These are phyloP conservation scores for Piscicola geometra DNA, from an alignment of 2,888 invertebrate genomes.

Conservation along the genomic window DNA sequence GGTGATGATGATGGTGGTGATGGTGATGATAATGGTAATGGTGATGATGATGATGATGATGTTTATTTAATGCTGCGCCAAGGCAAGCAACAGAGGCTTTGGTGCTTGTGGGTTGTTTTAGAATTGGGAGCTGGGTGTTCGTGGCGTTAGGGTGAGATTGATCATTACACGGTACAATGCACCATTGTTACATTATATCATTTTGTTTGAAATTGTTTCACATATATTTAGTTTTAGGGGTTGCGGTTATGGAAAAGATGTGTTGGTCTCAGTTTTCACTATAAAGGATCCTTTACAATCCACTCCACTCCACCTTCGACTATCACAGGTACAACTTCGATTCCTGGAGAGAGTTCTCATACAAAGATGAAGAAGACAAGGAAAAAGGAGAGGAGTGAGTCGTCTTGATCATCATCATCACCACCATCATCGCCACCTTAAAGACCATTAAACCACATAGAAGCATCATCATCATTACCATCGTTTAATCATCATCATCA, in stretches of 20 bases:
- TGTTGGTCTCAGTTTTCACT: background rate
- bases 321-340: slow-evolving; percentile 71
- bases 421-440: slow-evolving; percentile 12
- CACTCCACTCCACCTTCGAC: background rate
- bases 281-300: background rate
- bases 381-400: slow-evolving; percentile 81
- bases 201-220: too few relatives aligned
- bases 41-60: background rate
- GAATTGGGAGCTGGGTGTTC: too few relatives aligned
- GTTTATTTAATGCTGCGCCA: background rate
- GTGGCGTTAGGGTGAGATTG: too few relatives aligned
- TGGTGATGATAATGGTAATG: background rate
- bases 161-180: too few relatives aligned
- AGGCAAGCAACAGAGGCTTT: background rate
- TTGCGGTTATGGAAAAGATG: background rate
- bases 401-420: background rate
- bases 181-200: background rate
- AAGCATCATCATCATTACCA: too few relatives aligned
- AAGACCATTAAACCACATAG: background rate
- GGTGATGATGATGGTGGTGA: slow-evolving; percentile 47
- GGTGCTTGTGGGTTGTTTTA: too few relatives aligned
- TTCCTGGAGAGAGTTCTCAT: slow-evolving; percentile 98
- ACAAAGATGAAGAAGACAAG: slow-evolving; percentile 96
- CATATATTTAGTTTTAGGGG: background rate
- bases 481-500: too few relatives aligned